These are phyloP conservation scores for Tapirus indicus DNA, from an alignment of 2,797 vertebrate genomes.

Conservation along the genomic window DNA sequence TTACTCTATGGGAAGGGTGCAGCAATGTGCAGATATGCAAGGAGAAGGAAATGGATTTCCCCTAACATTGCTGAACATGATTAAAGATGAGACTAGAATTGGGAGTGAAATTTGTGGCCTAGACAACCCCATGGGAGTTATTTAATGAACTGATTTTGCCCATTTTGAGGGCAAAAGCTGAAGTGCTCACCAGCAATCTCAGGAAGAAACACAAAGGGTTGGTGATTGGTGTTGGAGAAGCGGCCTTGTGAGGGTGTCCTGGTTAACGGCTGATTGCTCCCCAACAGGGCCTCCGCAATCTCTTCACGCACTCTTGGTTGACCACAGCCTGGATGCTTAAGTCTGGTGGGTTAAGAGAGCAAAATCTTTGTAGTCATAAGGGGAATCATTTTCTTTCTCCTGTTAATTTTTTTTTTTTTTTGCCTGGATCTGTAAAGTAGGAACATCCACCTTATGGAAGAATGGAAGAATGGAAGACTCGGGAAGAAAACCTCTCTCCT, in stretches of 20 bases:
- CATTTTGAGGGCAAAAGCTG: constrained; percentile 22
- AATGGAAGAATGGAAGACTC: background rate
- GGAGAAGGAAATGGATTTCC: background rate
- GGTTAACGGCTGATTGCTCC: background rate
- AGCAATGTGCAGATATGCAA: background rate
- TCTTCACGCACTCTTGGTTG: background rate
- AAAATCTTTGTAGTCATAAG: background rate
- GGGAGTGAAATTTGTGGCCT: background rate
- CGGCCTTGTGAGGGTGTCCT: background rate
- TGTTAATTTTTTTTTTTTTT: background rate
- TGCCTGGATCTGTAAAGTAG: background rate
- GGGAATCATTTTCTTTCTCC: background rate
- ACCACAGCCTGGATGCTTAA: background rate
- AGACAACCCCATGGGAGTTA: background rate
- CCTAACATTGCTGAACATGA: background rate
- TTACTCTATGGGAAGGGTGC: background rate
- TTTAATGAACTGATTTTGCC: background rate
- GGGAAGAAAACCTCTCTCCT: background rate
- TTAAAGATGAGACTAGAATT: background rate
- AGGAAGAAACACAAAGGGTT: background rate
- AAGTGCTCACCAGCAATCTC: background rate
- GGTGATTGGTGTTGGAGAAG: background rate
- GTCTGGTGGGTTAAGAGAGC: background rate
- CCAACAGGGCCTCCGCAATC: rapidly evolving
- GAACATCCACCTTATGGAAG: background rate